These are phyloP conservation scores for Globia sparganii DNA, from an alignment of 2,888 invertebrate species.

Conservation along the genomic window DNA sequence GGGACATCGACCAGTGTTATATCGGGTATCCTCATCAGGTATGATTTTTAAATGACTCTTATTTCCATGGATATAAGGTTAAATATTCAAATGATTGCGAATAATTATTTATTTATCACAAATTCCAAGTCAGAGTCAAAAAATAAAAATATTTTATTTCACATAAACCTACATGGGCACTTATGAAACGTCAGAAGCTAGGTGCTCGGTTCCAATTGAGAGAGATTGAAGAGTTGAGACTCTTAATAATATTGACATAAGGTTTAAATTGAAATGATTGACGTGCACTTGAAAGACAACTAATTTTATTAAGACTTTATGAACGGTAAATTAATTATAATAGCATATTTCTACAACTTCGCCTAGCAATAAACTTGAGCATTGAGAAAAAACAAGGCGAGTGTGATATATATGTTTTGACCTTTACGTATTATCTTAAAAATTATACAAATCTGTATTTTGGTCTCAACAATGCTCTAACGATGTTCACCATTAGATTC, in stretches of 20 bases:
- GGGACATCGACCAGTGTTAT: slow-evolving; percentile 98
- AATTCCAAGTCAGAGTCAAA: not conserved
- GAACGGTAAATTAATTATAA: not conserved
- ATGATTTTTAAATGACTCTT: slow-evolving; percentile 16
- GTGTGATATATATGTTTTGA: not conserved
- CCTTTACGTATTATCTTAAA: slow-evolving; percentile 1
- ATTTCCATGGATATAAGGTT: not conserved
- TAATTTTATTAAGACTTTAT: not conserved
- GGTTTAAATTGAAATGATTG: not conserved
- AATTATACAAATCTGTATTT: slow-evolving; percentile 1
- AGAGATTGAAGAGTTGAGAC: too few relatives aligned
- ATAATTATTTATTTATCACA: not conserved
- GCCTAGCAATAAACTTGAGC: not conserved
- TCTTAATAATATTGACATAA: not conserved
- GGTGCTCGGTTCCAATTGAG: too few relatives aligned
- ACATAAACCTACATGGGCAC: too few relatives aligned
- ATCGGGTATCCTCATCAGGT: slow-evolving; percentile 95
- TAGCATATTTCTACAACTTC: not conserved
- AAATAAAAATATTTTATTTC: too few relatives aligned
- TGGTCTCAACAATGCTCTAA: not conserved
- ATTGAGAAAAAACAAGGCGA: not conserved
- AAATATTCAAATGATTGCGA: not conserved
- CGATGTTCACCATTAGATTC: not conserved
- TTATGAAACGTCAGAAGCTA: too few relatives aligned
- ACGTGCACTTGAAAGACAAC: not conserved